Conservation (phyloP, 2,888 invertebrate species). For the Morpho achilles region DNA sequence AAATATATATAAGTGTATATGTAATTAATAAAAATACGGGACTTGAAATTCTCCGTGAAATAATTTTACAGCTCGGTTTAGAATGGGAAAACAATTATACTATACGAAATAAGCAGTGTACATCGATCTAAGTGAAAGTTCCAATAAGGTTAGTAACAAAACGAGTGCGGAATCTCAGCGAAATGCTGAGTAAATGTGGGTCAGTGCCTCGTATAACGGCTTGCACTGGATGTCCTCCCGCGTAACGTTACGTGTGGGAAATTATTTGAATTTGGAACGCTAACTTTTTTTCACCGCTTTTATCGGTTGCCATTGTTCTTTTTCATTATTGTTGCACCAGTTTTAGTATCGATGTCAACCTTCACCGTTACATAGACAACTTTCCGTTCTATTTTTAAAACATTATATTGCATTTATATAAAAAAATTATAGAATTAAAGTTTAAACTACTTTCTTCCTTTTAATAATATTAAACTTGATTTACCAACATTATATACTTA, state of each 20-base stretch:
- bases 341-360: conserved; percentile 43
- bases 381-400: no score
- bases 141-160: conserved; percentile 63
- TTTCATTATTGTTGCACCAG: conserved; percentile 57
- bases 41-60: no score
- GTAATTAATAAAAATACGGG: no score
- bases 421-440: no score
- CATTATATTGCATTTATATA: no score
- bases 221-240: conserved; percentile 73
- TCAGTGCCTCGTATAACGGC: conserved; percentile 77
- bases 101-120: conserved; percentile 32
- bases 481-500: neutral
- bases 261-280: conserved; percentile 77
- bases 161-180: conserved; percentile 50
- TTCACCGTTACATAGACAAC: conserved; percentile 27
- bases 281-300: conserved; percentile 55
- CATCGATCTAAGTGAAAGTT: conserved; percentile 19
- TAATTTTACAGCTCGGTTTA: no score
- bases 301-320: conserved; percentile 69
- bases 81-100: no score
- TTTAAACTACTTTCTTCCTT: no score
- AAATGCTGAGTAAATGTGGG: conserved; percentile 61
- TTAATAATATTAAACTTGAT: neutral
- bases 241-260: conserved; percentile 80
- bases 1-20: no score